Conservation (phyloP, 2,888 invertebrate genomes). For the Julus scandinavius region DNA sequence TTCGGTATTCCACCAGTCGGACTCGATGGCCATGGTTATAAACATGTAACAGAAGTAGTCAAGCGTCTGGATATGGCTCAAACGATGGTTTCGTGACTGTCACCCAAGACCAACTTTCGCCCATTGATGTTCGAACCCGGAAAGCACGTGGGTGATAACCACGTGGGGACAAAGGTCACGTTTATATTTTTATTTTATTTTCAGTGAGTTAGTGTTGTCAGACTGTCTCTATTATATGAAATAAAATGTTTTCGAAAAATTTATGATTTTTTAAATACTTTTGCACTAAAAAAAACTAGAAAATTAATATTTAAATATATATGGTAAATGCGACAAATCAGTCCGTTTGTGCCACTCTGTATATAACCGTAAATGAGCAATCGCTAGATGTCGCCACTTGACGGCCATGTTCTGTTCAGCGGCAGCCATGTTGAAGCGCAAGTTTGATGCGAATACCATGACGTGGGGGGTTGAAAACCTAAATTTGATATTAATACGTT, state of each 20-base stretch:
- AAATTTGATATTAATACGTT: too few relatives aligned
- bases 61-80: background rate
- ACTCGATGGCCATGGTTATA: background rate
- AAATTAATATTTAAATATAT: background rate
- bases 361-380: background rate
- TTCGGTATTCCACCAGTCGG: slow-evolving; percentile 25
- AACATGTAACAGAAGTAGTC: background rate
- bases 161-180: background rate
- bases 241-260: too few relatives aligned
- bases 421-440: background rate
- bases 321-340: too few relatives aligned
- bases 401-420: background rate
- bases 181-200: background rate
- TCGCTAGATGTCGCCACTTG: background rate
- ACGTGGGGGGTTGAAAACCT: too few relatives aligned
- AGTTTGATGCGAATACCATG: too few relatives aligned
- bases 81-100: background rate
- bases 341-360: too few relatives aligned
- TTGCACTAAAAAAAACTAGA: background rate
- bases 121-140: background rate
- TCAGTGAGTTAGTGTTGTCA: background rate
- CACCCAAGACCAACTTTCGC: background rate
- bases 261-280: background rate
- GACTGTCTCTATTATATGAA: background rate
- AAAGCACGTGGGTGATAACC: background rate